A percentile compares a stretch with the other conserved stretches of the same genome.
These are phyloP conservation scores for Lottia scabra DNA, from an alignment of 2,888 invertebrate genomes.

Conservation along the genomic window DNA sequence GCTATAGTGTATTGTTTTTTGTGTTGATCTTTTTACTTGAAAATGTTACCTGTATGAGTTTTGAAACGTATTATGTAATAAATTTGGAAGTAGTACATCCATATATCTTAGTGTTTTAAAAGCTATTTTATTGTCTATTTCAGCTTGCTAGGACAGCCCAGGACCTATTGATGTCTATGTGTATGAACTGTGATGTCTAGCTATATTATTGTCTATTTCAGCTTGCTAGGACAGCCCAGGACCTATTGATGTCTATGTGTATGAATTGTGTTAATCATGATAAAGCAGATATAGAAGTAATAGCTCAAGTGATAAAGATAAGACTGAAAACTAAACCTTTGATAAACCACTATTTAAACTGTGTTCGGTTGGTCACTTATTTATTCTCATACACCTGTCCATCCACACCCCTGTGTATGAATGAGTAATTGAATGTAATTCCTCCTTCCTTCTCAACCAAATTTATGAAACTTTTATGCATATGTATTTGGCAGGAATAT, in stretches of 20 bases:
- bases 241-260: constrained; percentile 89
- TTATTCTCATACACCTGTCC: no score
- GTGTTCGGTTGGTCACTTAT: constrained; percentile 78
- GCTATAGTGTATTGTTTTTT: no score
- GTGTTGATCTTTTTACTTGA: no score
- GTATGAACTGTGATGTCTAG: constrained; percentile 80
- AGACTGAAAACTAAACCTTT: constrained; percentile 93
- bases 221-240: constrained; percentile 90
- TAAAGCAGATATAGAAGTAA: constrained; percentile 80
- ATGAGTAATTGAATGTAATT: no score
- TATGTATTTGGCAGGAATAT: no score
- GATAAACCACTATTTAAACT: constrained; percentile 87
- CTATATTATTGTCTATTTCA: constrained; percentile 34
- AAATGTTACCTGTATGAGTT: no score
- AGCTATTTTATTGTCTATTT: constrained; percentile 15
- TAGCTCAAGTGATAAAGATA: constrained; percentile 88
- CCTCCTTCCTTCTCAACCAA: no score
- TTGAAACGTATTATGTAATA: no score
- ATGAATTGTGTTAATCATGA: constrained; percentile 83
- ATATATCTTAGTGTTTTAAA: no score
- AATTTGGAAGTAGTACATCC: no score
- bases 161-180: constrained; percentile 89
- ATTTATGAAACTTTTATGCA: no score
- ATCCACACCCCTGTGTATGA: no score
- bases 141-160: constrained; percentile 88